These are phyloP conservation scores for Peribatodes rhomboidaria DNA, from an alignment of 2,888 invertebrate genomes.

Conservation along the genomic window DNA sequence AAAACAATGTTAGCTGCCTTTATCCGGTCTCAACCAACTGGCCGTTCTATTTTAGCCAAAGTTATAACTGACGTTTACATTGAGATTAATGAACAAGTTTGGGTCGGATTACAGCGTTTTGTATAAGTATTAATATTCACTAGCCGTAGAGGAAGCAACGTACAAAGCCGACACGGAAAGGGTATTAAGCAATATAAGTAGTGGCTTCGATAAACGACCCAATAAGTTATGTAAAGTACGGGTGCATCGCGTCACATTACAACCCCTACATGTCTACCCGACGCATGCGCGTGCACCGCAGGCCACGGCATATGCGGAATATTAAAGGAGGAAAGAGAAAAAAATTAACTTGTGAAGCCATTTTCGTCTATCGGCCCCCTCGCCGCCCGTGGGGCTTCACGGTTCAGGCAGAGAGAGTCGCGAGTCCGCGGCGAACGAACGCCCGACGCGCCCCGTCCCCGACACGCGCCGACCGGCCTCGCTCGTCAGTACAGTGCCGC, in stretches of 20 bases:
- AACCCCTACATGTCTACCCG: slow-evolving; percentile 76
- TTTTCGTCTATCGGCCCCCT: slow-evolving; percentile 85
- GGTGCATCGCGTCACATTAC: slow-evolving; percentile 84
- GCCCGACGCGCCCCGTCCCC: slow-evolving; percentile 55
- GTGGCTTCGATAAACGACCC: slow-evolving; percentile 83
- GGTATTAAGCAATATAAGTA: slow-evolving; percentile 84
- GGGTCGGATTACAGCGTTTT: slow-evolving; percentile 67
- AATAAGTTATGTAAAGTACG: slow-evolving; percentile 86
- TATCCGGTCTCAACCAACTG: slow-evolving; percentile 14
- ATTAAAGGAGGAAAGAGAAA: slow-evolving; percentile 87
- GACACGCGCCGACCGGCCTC: slow-evolving; percentile 50
- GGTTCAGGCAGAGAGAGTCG: slow-evolving; percentile 77
- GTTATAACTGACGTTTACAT: slow-evolving; percentile 55
- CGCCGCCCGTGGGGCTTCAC: slow-evolving; percentile 76
- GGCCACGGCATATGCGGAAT: slow-evolving; percentile 85
- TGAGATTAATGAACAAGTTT: slow-evolving; percentile 73
- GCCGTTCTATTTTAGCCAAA: slow-evolving; percentile 40
- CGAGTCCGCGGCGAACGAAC: slow-evolving; percentile 71
- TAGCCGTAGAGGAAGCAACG: slow-evolving; percentile 71
- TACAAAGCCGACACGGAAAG: slow-evolving; percentile 82
- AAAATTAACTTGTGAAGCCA: slow-evolving; percentile 87
- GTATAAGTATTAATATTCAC: slow-evolving; percentile 78
- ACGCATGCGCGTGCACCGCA: slow-evolving; percentile 84
- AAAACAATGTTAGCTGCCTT: slow-evolving; percentile 14
- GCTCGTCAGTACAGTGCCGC: slow-evolving; percentile 52